A percentile compares a stretch with the other conserved stretches of the same genome.
Conservation (phyloP, 2,797 vertebrate genomes). For the Pseudomugil tenellus region DNA sequence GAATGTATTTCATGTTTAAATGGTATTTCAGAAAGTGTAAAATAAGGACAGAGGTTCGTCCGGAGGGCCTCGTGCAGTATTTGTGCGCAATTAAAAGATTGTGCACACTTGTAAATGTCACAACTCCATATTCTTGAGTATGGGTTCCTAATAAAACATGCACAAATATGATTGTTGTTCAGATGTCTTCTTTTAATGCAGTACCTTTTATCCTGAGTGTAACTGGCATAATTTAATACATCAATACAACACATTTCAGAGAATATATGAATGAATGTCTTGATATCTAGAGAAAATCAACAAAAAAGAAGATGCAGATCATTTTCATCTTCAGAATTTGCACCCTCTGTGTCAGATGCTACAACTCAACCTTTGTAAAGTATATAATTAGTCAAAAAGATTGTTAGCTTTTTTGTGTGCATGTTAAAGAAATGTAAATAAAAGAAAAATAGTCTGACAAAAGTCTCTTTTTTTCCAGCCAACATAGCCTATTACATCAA, state of each 20-base stretch:
- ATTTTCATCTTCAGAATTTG: slow-evolving; percentile 16
- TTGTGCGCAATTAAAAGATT: slow-evolving; percentile 40
- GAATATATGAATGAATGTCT: not conserved
- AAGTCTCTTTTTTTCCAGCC: slow-evolving; percentile 24
- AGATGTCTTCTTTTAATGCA: slow-evolving; percentile 33
- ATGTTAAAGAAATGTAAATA: slow-evolving; percentile 1
- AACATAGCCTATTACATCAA: not conserved
- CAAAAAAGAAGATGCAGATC: not conserved
- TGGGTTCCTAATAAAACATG: slow-evolving; percentile 36
- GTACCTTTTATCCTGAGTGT: not conserved
- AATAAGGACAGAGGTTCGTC: slow-evolving; percentile 31
- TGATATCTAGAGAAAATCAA: not conserved
- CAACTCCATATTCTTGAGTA: slow-evolving; percentile 10
- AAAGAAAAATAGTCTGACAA: not conserved
- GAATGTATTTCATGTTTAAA: slow-evolving; percentile 47
- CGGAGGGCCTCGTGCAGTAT: slow-evolving; percentile 49
- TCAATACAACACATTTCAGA: not conserved
- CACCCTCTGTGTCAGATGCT: not conserved
- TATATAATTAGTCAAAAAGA: not conserved
- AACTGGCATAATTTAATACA: slow-evolving; percentile 1
- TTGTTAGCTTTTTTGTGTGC: not conserved
- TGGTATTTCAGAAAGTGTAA: slow-evolving; percentile 39
- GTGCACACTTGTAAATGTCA: slow-evolving; percentile 18
- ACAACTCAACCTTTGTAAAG: not conserved
- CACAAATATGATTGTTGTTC: slow-evolving; percentile 52